phyloP scores from a whole-genome alignment of 1,140 invertebrate genomes.

The Formica exsecta region DNA sequence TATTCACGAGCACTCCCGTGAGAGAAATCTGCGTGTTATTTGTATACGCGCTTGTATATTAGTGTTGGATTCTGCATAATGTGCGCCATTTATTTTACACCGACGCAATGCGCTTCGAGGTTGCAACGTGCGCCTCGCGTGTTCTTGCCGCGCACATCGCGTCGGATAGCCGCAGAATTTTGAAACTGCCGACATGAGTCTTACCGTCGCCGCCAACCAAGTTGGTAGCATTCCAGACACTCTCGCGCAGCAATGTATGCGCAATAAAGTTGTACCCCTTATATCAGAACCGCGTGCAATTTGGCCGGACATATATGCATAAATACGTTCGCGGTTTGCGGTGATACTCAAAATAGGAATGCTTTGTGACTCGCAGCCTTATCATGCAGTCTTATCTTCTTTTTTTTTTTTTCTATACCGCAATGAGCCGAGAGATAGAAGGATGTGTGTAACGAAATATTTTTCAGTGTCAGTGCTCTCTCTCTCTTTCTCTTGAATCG shows the following conservation, averaged over 20 bases:
- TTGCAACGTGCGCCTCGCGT: not conserved
- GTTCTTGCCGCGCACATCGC: conserved; percentile 12
- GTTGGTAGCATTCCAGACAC: conserved; percentile 49
- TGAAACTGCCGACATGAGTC: conserved; percentile 51
- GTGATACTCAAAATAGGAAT: not conserved
- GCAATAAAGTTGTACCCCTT: conserved; percentile 54
- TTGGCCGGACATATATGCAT: conserved; percentile 27
- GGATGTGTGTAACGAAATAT: not conserved
- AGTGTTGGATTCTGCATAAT: conserved; percentile 3
- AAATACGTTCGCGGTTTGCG: conserved; percentile 33
- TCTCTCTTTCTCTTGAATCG: not conserved
- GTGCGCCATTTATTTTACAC: conserved; percentile 36
- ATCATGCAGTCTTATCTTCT: not conserved
- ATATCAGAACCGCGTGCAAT: conserved; percentile 43
- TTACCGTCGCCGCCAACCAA: conserved; percentile 15
- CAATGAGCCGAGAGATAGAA: not conserved
- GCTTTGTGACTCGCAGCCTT: not conserved
- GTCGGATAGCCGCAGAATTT: conserved; percentile 65
- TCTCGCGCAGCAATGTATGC: conserved; percentile 30
- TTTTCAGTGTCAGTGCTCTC: not conserved
- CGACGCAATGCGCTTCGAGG: conserved; percentile 38
- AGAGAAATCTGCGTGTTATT: not conserved
- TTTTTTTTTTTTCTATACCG: not conserved
- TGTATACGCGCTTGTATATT: not conserved
- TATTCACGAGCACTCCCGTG: not conserved